A percentile compares a stretch with the other conserved stretches of the same genome.
phyloP scores from a whole-genome alignment of 2,888 invertebrate genomes.

The Ophion costatus region DNA sequence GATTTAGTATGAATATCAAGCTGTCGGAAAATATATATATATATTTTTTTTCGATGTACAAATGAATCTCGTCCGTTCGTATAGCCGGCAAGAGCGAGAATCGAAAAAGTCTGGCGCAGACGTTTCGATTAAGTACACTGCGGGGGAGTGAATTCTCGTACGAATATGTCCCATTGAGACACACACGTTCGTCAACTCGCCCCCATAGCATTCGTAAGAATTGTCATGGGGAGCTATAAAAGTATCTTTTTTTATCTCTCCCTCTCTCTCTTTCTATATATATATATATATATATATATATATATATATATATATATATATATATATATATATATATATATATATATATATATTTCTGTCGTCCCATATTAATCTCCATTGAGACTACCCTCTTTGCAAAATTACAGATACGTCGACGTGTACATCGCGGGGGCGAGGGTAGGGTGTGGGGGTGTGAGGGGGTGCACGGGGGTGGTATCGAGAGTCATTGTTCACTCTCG shows the following conservation, averaged over 20 bases:
- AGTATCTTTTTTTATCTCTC: not conserved
- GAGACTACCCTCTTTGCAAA: not conserved
- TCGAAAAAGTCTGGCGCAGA: slow-evolving; percentile 78
- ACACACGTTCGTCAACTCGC: not conserved
- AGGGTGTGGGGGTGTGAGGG: too few relatives aligned
- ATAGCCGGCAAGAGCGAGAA: not conserved
- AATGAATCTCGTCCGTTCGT: not conserved
- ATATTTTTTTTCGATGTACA: too few relatives aligned
- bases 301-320: too few relatives aligned
- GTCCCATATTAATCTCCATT: slow-evolving; percentile 10
- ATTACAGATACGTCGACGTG: slow-evolving; percentile 4
- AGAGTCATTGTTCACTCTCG: slow-evolving; percentile 7
- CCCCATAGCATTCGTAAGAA: slow-evolving; percentile 11
- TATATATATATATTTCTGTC: too few relatives aligned
- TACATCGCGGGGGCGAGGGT: too few relatives aligned
- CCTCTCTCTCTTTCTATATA: too few relatives aligned
- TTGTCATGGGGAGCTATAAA: slow-evolving; percentile 4
- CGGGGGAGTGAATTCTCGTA: slow-evolving; percentile 72
- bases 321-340: too few relatives aligned
- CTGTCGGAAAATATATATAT: too few relatives aligned
- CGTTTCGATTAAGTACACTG: slow-evolving; percentile 82
- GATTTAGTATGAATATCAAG: too few relatives aligned
- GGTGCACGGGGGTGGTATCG: not conserved
- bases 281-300: too few relatives aligned
- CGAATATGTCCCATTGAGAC: slow-evolving; percentile 36